Evolutionary conservation across 2,888 invertebrate species (phyloP), one percentile per base, ranked within the genome.

Genomic region (Omphaloscelis lunosa): DNA sequence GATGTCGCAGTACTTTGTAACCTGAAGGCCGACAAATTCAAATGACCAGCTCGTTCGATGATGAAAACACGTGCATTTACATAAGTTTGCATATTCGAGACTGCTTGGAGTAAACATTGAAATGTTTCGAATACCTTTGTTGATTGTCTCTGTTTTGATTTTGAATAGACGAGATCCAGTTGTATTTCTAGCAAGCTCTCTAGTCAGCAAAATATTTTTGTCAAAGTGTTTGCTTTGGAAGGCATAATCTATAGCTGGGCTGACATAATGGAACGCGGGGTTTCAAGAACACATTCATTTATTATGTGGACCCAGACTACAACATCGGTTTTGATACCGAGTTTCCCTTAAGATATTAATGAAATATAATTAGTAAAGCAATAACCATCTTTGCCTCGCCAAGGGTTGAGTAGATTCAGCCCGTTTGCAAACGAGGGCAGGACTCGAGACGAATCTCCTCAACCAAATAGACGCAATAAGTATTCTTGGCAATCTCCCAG

Each of bases 1-100:
- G 62, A 56, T 74, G 80, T 79, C 75, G 76, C 75, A 83, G 71
- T 72, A 69, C 45, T 20, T 39, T 51, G 62, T 68, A 58, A 73
- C 78, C 77, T 78, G 86, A 88, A 86, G 84, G 85, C 41, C 75
- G 53, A 41, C 12, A n/a, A 27, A 86, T 86, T 80, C 67, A 84
- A 86, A 85, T 76, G 67, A 72, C 51, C 71, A 75, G 45, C 67
- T 70, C 67, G 65, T 34, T 39, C 61, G 58, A 2, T 62, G 61
- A 58, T 72, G 77, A 82, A 72, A 82, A 83, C 79, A 67, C 51
- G 34, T n/a, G 61, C 41, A 89, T 86, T 72, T 68, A 53, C 84
- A 77, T 79, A 56, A 65, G 61, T 82, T 76, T 79, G 72, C 70
- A 85, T 78, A 78, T 74, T 72, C 34, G n/a, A 77, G 34, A 62